These are phyloP conservation scores for Lucifuga dentata DNA, from an alignment of 2,113 vertebrate genomes.

Conservation along the genomic window DNA sequence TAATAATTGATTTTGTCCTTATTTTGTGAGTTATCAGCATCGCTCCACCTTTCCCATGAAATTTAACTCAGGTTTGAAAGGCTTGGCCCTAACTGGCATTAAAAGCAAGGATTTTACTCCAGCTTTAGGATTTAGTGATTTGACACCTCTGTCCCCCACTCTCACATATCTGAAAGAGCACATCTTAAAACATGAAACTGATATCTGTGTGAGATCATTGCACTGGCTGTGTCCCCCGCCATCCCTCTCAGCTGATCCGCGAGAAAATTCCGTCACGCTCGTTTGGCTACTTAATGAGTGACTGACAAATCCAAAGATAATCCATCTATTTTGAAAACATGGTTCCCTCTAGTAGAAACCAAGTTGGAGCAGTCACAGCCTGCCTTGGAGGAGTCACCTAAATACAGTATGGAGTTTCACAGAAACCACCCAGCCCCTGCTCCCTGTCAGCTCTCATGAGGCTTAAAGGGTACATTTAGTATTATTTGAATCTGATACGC, in stretches of 20 bases:
- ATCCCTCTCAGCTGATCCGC: conserved; percentile 61
- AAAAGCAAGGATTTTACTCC: background rate
- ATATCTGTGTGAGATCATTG: conserved; percentile 70
- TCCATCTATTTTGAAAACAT: conserved; percentile 78
- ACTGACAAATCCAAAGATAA: conserved; percentile 81
- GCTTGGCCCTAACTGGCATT: too few species aligned
- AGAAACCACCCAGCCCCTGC: conserved; percentile 34
- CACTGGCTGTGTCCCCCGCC: conserved; percentile 14
- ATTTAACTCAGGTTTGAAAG: too few species aligned
- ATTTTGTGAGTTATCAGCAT: too few species aligned
- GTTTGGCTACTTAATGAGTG: conserved; percentile 75
- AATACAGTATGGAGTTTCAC: conserved; percentile 65
- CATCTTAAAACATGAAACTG: conserved; percentile 65
- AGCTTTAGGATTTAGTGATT: conserved; percentile 33
- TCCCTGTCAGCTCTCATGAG: conserved; percentile 40
- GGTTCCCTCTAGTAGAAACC: conserved; percentile 55
- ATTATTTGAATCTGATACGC: conserved; percentile 46
- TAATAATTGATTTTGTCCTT: too few species aligned
- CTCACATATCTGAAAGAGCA: conserved; percentile 45
- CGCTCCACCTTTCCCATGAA: too few species aligned
- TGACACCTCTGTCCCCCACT: conserved; percentile 36
- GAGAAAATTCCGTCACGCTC: conserved; percentile 61
- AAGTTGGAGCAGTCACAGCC: conserved; percentile 36
- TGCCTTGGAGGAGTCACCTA: conserved; percentile 55
- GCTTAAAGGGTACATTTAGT: conserved; percentile 23